Base-by-base conservation (phyloP, 2,888 invertebrate species). In the Drosophila paramelanica region DNA sequence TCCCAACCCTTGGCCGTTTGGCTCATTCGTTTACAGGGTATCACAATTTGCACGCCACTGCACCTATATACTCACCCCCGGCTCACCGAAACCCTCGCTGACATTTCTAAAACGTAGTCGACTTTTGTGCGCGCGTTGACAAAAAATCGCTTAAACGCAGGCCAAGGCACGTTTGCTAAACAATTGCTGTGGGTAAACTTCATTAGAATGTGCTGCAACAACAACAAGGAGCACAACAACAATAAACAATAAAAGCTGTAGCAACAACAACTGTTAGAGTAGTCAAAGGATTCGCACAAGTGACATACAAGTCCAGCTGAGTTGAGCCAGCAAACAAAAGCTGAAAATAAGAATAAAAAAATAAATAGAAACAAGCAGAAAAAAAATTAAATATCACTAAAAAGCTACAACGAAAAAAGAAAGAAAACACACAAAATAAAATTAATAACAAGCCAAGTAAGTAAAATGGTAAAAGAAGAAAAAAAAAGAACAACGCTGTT, bases 151-250 rank as follows among this genome's bases (percentile, higher is more conserved):
- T 88, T 83, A 71, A 90, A 89, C 84, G 88, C 81, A 82, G 85
- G 88, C 84, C 88, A 90, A 90, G 89, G 90, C 90, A 90, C 91
- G 90, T 90, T 90, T 90, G 88, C 89, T 90, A 90, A 90, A 90
- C 90, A 90, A 90, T 88, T 83, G 90, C 89, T 87, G 88, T 86
- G 81, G 88, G 90, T 90, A 90, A 90, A 89, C 91, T 90, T 90
- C 90, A 90, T 90, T 90, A 90, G 89, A 85, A 85, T 85, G 82
- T 85, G 73, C 66, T 68, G 31, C 61, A 58, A 64, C 73, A 84
- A 71, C 77, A 75, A 50, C 68, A 73, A 62, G 50, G 50, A 27
- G 0, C 10, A 70, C 67, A 77, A 56, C 45, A 52, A 51, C 43
- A 64, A 49, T 50, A 52, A 58, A 13, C 14, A 55, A 14, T 14